Evolutionary conservation across 1,140 invertebrate species (phyloP).

Genomic region (Phocides pigmalion): DNA sequence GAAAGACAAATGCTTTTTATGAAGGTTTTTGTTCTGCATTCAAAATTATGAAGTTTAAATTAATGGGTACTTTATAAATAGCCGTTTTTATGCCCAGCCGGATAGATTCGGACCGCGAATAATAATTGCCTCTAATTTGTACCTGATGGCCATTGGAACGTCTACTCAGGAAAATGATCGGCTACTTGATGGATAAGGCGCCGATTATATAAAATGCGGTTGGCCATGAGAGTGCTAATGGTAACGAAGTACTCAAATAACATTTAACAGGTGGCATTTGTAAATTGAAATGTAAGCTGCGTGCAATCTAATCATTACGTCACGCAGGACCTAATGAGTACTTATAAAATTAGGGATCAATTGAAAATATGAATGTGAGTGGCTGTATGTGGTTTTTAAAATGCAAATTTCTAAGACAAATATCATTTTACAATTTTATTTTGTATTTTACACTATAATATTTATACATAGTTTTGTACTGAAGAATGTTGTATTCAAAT

Average conservation of each 20-base stretch:
- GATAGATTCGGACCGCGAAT: too few relatives aligned
- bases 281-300: background rate
- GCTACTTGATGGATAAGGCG: background rate
- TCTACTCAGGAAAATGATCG: conserved; percentile 2
- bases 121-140: conserved; percentile 13
- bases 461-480: too few relatives aligned
- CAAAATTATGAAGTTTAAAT: background rate
- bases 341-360: too few relatives aligned
- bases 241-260: conserved; percentile 15
- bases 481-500: too few relatives aligned
- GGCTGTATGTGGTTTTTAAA: too few relatives aligned
- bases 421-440: too few relatives aligned
- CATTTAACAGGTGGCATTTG: conserved; percentile 5
- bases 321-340: background rate
- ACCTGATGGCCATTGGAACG: conserved; percentile 16
- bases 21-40: too few relatives aligned
- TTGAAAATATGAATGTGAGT: too few relatives aligned
- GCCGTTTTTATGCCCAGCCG: too few relatives aligned
- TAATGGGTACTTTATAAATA: background rate
- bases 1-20: too few relatives aligned
- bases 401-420: too few relatives aligned
- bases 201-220: conserved; percentile 22
- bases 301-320: conserved; percentile 1
- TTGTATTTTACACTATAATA: too few relatives aligned
- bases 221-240: conserved; percentile 21